These are phyloP conservation scores for Xenops minutus DNA, from an alignment of 2,797 vertebrate species.

Conservation along the genomic window DNA sequence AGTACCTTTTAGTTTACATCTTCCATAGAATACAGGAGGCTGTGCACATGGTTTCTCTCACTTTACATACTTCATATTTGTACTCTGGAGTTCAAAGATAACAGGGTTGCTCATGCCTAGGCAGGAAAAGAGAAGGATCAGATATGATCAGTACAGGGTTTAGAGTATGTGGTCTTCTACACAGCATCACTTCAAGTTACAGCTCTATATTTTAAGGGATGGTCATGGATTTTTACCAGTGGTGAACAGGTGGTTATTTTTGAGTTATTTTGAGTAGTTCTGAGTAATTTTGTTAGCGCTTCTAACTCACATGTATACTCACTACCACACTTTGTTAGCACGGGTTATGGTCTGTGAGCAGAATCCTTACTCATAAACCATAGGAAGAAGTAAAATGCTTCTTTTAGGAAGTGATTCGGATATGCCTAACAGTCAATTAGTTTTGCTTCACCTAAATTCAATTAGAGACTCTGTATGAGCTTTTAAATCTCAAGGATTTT, in stretches of 20 bases:
- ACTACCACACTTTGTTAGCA: not conserved
- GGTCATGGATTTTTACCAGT: not conserved
- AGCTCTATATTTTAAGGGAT: not conserved
- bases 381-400: not conserved
- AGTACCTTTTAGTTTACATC: not conserved
- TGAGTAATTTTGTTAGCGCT: not conserved
- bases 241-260: not conserved
- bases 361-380: not conserved
- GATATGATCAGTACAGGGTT: not conserved
- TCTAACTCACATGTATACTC: not conserved
- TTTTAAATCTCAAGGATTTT: slow-evolving; percentile 37
- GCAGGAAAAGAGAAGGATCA: not conserved
- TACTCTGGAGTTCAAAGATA: not conserved
- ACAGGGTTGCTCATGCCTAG: not conserved
- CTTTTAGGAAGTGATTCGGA: slow-evolving; percentile 3
- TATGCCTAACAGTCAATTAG: slow-evolving; percentile 42
- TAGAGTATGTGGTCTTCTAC: not conserved
- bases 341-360: not conserved
- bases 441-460: slow-evolving; percentile 67
- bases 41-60: not conserved
- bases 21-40: not conserved
- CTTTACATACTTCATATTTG: not conserved
- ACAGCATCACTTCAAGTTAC: not conserved
- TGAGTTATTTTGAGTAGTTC: not conserved
- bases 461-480: slow-evolving; percentile 57